Evolutionary conservation across 2,797 vertebrate genomes (phyloP).

Genomic region (Enteromius anoplus): DNA sequence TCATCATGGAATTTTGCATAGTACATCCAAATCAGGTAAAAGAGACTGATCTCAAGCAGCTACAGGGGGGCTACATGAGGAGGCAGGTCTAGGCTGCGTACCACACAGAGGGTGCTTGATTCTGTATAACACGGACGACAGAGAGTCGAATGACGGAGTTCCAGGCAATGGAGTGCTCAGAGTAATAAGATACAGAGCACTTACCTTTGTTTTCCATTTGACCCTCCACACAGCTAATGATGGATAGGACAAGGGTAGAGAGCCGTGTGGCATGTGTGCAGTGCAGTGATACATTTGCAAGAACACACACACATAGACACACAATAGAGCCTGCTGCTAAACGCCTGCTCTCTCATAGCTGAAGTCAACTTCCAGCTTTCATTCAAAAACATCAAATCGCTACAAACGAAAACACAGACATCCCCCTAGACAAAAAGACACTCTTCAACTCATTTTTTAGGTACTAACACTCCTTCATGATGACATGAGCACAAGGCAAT

Average conservation of each 20-base stretch:
- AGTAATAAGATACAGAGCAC: conserved; percentile 49
- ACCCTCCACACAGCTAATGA: conserved; percentile 41
- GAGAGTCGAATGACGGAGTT: conserved; percentile 53
- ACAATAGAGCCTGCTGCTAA: conserved; percentile 1
- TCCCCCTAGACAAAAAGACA: neutral
- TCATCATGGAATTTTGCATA: conserved; percentile 21
- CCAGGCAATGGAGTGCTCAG: conserved; percentile 36
- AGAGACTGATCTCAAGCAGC: neutral
- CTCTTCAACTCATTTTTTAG: neutral
- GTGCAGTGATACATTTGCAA: conserved; percentile 23
- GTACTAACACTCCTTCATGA: neutral
- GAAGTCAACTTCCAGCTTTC: neutral
- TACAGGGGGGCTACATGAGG: neutral
- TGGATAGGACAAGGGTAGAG: conserved; percentile 31
- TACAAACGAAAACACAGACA: neutral
- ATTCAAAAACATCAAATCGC: conserved; percentile 5
- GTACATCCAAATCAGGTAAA: conserved; percentile 16
- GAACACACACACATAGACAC: conserved; percentile 14
- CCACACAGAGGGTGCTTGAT: conserved; percentile 14
- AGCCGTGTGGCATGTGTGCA: conserved; percentile 23
- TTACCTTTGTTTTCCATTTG: conserved; percentile 41
- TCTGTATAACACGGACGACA: neutral
- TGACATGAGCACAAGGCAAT: neutral
- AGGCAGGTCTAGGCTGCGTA: neutral
- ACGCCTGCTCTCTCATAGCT: neutral